Percentiles rank a stretch among this genome's conserved stretches.
Conservation (phyloP, 92 coral and sea anemone species). For the Phenganax subtilis region DNA sequence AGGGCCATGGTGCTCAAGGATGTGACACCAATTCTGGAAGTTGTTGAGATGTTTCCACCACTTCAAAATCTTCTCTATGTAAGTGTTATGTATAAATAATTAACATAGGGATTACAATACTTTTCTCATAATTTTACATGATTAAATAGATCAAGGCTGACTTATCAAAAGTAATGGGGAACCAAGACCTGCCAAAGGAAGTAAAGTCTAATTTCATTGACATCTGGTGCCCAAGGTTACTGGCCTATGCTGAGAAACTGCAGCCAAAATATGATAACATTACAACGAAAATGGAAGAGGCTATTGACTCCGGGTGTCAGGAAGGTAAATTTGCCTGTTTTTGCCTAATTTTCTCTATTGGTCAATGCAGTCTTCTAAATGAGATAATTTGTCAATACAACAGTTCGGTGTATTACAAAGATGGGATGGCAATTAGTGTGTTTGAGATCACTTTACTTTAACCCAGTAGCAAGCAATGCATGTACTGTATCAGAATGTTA, state of each 20-base stretch:
- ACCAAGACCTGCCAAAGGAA: slow-evolving; percentile 27
- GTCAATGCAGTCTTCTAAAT: no score
- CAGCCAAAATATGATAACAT: background rate
- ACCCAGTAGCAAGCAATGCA: no score
- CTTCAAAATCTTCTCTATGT: slow-evolving; percentile 43
- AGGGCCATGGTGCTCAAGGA: slow-evolving; percentile 38
- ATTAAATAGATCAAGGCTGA: slow-evolving; percentile 38
- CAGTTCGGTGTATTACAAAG: no score
- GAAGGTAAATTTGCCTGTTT: background rate
- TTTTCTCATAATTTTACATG: background rate
- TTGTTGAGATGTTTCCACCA: slow-evolving; percentile 39
- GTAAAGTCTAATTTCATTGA: slow-evolving; percentile 26
- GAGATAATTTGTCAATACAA: no score
- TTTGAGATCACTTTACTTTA: no score
- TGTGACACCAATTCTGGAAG: slow-evolving; percentile 22
- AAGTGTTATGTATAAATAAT: background rate
- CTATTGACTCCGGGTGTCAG: slow-evolving; percentile 37
- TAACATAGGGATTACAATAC: no score
- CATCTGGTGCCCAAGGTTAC: slow-evolving; percentile 14
- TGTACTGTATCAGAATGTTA: no score
- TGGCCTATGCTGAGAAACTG: slow-evolving; percentile 24
- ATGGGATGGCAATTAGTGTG: no score
- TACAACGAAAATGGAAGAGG: slow-evolving; percentile 7
- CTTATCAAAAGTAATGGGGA: slow-evolving; percentile 26
- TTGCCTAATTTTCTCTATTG: no score